phyloP scores from a whole-genome alignment of 2,797 vertebrate genomes.

The Epinephelus malabaricus region DNA sequence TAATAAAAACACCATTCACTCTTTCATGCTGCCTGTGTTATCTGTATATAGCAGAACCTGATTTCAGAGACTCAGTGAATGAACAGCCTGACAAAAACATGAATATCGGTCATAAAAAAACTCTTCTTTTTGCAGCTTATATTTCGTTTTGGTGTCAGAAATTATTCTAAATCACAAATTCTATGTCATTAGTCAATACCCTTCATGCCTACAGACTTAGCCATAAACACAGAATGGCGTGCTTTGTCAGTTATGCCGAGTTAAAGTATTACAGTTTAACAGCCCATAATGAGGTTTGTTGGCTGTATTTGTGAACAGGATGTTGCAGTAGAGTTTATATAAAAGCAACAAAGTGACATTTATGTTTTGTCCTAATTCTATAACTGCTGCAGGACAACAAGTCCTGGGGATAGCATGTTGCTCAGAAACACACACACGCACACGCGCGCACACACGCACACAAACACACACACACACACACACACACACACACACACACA shows the following conservation, averaged over 20 bases:
- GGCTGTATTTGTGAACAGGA: neutral
- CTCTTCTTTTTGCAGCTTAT: neutral
- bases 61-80: slow-evolving; percentile 22
- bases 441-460: neutral
- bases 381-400: slow-evolving; percentile 21
- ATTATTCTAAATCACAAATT: neutral
- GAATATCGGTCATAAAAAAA: slow-evolving; percentile 11
- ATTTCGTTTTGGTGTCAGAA: slow-evolving; percentile 11
- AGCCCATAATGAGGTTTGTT: neutral
- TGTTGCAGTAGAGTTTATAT: slow-evolving; percentile 6
- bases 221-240: neutral
- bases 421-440: slow-evolving; percentile 3
- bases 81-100: slow-evolving; percentile 26
- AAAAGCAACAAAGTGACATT: slow-evolving; percentile 1
- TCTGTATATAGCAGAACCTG: slow-evolving; percentile 44
- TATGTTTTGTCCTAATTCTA: slow-evolving; percentile 13
- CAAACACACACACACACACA: slow-evolving; percentile 20
- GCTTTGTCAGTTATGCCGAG: neutral
- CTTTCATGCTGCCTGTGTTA: slow-evolving; percentile 34
- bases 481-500: slow-evolving; percentile 11
- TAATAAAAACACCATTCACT: slow-evolving; percentile 25
- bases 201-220: neutral
- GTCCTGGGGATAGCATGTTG: slow-evolving; percentile 26
- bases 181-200: neutral
- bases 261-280: neutral